Evolutionary conservation across 2,888 invertebrate species (phyloP).

Genomic region (Kryphioiulus occultus): DNA sequence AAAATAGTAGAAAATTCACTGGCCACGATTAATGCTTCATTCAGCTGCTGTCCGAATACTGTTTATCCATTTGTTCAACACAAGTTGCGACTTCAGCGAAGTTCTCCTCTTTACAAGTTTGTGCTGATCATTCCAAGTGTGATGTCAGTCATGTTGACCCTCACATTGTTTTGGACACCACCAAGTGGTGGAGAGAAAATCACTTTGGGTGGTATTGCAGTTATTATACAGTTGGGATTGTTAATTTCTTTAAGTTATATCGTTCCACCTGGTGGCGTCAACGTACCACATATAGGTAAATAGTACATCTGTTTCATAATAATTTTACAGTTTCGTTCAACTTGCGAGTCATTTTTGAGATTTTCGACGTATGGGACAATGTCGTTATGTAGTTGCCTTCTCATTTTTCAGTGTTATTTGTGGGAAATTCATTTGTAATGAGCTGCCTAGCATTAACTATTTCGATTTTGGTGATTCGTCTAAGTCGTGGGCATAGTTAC

Average conservation of each 20-base stretch:
- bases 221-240: conserved; percentile 21
- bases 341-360: too few species aligned
- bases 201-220: conserved; percentile 41
- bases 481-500: neutral
- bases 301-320: neutral
- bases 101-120: conserved; percentile 39
- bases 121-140: conserved; percentile 33
- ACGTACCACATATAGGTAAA: conserved; percentile 39
- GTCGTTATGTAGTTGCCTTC: neutral
- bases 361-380: too few species aligned
- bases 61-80: conserved; percentile 2
- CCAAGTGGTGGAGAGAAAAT: conserved; percentile 44
- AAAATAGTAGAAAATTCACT: neutral
- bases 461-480: conserved; percentile 43
- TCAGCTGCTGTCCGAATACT: conserved; percentile 18
- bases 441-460: neutral
- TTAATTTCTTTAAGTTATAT: conserved; percentile 13
- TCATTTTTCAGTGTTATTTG: conserved; percentile 20
- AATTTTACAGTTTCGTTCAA: too few species aligned
- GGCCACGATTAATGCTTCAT: neutral
- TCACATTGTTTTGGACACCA: conserved; percentile 45
- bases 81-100: neutral
- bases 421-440: conserved; percentile 47
- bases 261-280: conserved; percentile 37
- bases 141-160: conserved; percentile 15